A percentile compares a stretch with the other conserved stretches of the same genome.
Evolutionary conservation across 1,140 invertebrate genomes (phyloP).

Genomic region (Listronotus oregonensis): DNA sequence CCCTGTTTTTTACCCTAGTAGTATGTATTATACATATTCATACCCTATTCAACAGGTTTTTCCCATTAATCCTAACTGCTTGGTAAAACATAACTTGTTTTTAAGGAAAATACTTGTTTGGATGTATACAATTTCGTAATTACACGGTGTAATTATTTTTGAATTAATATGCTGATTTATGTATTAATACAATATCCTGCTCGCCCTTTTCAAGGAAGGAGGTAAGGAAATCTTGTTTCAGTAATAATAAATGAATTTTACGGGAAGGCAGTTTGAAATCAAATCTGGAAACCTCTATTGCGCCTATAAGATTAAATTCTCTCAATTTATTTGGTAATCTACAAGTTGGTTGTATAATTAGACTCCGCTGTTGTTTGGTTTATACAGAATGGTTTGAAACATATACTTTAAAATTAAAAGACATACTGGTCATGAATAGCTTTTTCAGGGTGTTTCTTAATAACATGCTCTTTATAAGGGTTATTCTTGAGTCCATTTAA

Average conservation of each 20-base stretch:
- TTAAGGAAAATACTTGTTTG: slow-evolving; percentile 27
- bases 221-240: slow-evolving; percentile 3
- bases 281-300: background rate
- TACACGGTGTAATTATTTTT: slow-evolving; percentile 19
- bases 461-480: too few species aligned
- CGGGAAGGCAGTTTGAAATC: background rate
- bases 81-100: slow-evolving; percentile 16
- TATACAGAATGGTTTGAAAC: too few species aligned
- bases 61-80: slow-evolving; percentile 27
- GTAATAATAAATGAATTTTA: slow-evolving; percentile 4
- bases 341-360: too few species aligned
- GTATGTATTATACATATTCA: slow-evolving; percentile 33
- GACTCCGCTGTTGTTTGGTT: too few species aligned
- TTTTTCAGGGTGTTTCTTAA: too few species aligned
- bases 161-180: slow-evolving; percentile 23
- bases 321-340: background rate
- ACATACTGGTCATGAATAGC: too few species aligned
- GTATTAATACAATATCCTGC: slow-evolving; percentile 10
- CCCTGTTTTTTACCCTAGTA: slow-evolving; percentile 20
- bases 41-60: slow-evolving; percentile 33
- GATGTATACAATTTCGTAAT: slow-evolving; percentile 22
- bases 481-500: too few species aligned
- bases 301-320: too few species aligned
- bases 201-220: background rate
- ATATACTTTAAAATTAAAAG: too few species aligned